Conservation (phyloP, 2,797 vertebrate species). For the Arnoldichthys spilopterus region DNA sequence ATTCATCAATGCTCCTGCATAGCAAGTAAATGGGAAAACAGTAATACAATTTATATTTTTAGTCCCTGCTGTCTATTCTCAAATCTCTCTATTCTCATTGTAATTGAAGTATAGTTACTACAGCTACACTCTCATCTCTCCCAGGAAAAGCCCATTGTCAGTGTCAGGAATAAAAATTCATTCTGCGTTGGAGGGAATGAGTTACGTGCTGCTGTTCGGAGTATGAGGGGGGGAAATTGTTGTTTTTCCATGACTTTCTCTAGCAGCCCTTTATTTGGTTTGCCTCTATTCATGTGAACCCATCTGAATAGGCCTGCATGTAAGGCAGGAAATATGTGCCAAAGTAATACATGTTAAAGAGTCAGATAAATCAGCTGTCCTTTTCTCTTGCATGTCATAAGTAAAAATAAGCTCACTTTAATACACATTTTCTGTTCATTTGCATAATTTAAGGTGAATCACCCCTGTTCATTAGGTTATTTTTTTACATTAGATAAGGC, state of each 20-base stretch:
- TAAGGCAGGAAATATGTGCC: too few species aligned
- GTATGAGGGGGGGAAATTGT: neutral
- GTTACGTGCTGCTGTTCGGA: neutral
- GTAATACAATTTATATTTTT: neutral
- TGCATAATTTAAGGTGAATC: too few species aligned
- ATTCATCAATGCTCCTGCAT: neutral
- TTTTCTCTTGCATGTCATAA: too few species aligned
- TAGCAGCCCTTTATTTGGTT: neutral
- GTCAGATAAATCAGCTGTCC: too few species aligned
- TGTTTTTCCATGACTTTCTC: neutral
- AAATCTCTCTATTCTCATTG: neutral
- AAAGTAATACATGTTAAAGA: too few species aligned
- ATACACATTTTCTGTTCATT: too few species aligned
- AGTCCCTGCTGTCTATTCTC: neutral
- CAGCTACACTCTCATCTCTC: neutral
- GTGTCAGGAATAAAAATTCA: constrained; percentile 22
- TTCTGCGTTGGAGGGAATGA: constrained; percentile 15
- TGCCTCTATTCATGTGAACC: neutral
- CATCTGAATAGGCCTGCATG: neutral
- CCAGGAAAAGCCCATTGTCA: constrained; percentile 27
- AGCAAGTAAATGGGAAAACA: neutral
- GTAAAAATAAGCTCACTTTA: too few species aligned
- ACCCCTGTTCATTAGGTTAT: too few species aligned
- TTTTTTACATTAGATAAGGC: too few species aligned
- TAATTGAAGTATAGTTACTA: neutral